Conservation (phyloP, 2,113 vertebrate species). For the Heliornis fulica region DNA sequence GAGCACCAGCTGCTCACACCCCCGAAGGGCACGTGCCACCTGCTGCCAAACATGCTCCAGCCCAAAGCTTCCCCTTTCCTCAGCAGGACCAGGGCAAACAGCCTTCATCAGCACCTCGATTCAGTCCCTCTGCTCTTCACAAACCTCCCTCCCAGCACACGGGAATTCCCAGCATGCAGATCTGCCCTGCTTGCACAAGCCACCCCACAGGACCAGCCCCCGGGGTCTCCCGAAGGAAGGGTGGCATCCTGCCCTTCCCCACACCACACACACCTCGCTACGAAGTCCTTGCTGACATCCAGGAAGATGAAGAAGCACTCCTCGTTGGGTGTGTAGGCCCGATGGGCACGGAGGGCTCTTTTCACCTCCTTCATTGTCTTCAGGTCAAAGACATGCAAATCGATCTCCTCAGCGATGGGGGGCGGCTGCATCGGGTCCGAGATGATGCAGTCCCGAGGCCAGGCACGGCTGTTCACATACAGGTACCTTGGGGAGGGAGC, state of each 20-base stretch:
- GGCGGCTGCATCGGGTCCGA: slow-evolving; percentile 94
- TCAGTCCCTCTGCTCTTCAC: not conserved
- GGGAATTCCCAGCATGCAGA: not conserved
- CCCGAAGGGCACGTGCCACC: not conserved
- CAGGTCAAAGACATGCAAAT: slow-evolving; percentile 92
- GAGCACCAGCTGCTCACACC: not conserved
- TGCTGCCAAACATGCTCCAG: not conserved
- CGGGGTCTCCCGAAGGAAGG: rapidly evolving
- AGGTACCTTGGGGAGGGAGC: slow-evolving; percentile 80
- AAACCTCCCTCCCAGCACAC: not conserved
- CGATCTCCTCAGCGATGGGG: slow-evolving; percentile 94
- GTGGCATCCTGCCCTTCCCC: not conserved
- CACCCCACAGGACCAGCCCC: rapidly evolving
- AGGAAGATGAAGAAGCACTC: slow-evolving; percentile 98
- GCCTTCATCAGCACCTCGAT: not conserved
- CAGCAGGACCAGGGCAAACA: not conserved
- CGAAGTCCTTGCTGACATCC: slow-evolving; percentile 94
- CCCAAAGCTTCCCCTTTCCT: not conserved
- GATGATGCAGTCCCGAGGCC: slow-evolving; percentile 88
- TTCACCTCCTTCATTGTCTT: slow-evolving; percentile 92
- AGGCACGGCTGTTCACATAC: slow-evolving; percentile 95
- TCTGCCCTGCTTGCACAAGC: not conserved
- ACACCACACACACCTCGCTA: slow-evolving; percentile 83
- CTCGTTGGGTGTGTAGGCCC: slow-evolving; percentile 93
- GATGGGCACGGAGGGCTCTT: slow-evolving; percentile 86